phyloP scores from a whole-genome alignment of 2,888 invertebrate genomes.

The Clivina fossor region DNA sequence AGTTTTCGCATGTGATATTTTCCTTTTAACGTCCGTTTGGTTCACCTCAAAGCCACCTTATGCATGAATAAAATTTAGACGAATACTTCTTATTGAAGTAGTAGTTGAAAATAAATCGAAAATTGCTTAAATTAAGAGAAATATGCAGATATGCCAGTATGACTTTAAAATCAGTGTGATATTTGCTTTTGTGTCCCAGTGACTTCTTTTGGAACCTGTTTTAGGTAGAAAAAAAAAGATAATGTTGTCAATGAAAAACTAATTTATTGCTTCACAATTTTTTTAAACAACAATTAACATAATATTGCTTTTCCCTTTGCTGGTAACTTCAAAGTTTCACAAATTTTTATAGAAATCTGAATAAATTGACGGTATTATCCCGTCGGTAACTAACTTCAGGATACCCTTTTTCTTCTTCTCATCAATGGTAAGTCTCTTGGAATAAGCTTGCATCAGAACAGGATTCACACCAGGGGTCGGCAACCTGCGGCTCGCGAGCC shows the following conservation, averaged over 20 bases:
- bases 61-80: conserved; percentile 20
- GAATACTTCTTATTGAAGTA: conserved; percentile 29
- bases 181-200: conserved; percentile 16
- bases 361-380: conserved; percentile 8
- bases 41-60: conserved; percentile 16
- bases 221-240: conserved; percentile 24
- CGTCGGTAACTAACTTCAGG: conserved; percentile 5
- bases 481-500: too few species aligned
- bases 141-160: conserved; percentile 21
- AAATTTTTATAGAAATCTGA: conserved; percentile 10
- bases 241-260: conserved; percentile 2
- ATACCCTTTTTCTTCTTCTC: conserved; percentile 10
- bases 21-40: conserved; percentile 14
- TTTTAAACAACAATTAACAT: conserved; percentile 9
- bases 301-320: conserved; percentile 9
- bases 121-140: conserved; percentile 30
- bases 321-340: conserved; percentile 10
- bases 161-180: conserved; percentile 14
- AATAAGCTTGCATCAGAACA: conserved; percentile 6
- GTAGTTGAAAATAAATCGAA: conserved; percentile 27
- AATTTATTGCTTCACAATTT: conserved; percentile 7
- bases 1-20: conserved; percentile 18
- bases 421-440: conserved; percentile 10
- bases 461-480: too few species aligned
- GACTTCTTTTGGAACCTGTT: conserved; percentile 17